Evolutionary conservation across 2,888 invertebrate species (phyloP).

Genomic region (Cephalotes varians): DNA sequence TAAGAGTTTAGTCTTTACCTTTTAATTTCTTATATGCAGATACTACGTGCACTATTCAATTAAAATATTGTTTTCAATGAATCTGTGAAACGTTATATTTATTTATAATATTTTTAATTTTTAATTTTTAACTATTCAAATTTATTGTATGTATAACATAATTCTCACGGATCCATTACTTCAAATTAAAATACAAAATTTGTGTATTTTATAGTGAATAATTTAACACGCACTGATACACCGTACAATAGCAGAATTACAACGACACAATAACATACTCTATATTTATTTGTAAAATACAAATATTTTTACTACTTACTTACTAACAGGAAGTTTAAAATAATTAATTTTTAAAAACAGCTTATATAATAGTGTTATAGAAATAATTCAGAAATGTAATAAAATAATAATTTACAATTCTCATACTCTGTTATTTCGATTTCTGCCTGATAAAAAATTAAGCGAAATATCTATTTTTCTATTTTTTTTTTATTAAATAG

Average conservation of each 20-base stretch:
- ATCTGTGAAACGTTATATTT: background rate
- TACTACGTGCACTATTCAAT: background rate
- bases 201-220: background rate
- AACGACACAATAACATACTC: background rate
- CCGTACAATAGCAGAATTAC: background rate
- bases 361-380: background rate
- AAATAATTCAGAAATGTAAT: background rate
- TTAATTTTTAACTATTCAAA: background rate
- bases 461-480: background rate
- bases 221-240: background rate
- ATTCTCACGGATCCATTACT: constrained; percentile 1
- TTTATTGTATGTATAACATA: background rate
- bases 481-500: background rate
- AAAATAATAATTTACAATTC: background rate
- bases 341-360: background rate
- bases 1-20: background rate
- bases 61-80: background rate
- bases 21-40: background rate
- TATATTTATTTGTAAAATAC: background rate
- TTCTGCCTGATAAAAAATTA: background rate
- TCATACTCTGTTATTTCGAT: background rate
- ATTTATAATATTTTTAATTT: background rate
- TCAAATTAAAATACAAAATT: constrained; percentile 15
- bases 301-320: background rate
- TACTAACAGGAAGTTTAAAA: background rate